Percentiles rank a stretch among this genome's conserved stretches.
These are phyloP conservation scores for Empidonax alnorum DNA, from an alignment of 2,113 vertebrate species.

Conservation along the genomic window DNA sequence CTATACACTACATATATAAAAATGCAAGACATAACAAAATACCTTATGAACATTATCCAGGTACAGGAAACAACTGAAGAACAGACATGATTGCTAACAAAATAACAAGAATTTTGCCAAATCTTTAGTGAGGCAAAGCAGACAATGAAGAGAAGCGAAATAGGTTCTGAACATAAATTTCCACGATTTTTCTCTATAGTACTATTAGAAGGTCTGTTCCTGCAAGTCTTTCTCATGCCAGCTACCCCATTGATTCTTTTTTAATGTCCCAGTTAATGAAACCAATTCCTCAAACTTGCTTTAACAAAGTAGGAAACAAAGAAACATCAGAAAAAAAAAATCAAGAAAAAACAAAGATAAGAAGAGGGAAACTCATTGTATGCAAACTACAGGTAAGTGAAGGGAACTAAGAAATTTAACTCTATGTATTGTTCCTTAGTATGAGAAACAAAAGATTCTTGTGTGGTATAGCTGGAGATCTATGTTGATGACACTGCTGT, in stretches of 20 bases:
- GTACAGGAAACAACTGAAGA: neutral
- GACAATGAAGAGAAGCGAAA: neutral
- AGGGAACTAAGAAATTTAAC: neutral
- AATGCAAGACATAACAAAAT: neutral
- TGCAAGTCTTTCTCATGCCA: neutral
- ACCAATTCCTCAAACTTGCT: neutral
- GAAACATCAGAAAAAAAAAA: neutral
- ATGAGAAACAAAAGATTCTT: neutral
- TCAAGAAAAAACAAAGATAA: neutral
- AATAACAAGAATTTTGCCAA: neutral
- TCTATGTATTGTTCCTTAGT: neutral
- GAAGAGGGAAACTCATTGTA: neutral
- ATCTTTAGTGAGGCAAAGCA: fast-evolving
- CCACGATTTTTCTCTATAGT: neutral
- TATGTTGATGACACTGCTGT: neutral
- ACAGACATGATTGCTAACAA: neutral
- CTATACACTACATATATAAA: neutral
- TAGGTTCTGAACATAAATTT: neutral
- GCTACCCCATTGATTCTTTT: neutral
- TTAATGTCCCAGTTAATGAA: neutral
- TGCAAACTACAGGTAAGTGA: neutral
- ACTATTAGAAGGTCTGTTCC: neutral
- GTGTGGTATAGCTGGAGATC: neutral
- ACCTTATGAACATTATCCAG: neutral
- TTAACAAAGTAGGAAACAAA: neutral